Evolutionary conservation across 2,888 invertebrate species (phyloP), one percentile per base, ranked within the genome.

Genomic region (Stegophylla sp.): DNA sequence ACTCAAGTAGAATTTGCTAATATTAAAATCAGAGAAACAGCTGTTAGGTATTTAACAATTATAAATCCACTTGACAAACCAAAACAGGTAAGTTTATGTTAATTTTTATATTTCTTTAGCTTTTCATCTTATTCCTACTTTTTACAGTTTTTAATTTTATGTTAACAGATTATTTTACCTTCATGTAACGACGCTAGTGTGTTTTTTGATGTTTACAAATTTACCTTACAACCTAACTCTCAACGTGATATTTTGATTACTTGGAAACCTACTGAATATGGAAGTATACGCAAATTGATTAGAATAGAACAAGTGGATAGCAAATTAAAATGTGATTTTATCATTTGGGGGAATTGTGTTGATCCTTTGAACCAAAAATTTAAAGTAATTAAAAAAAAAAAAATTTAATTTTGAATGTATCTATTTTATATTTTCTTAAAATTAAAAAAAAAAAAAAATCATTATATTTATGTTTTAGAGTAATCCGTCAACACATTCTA

Each of bases 1-100:
- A 72, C 64, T 51, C 76, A 82, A 64, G 28, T 82, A 56, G 76
- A 77, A 67, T 82, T 82, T 64, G 3, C 23, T n/a, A 61, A 82
- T 15, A 28, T 82, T 28, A 79, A 28, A 64, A 56, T 82, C 69
- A 77, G 71, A 72, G 71, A 82, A 20, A 53, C 34, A 45, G 77
- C 82, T 7, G 45, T 77, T 17, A 63, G 71, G 67, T 63, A 15
- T 56, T 28, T 82, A 15, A 82, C 76, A 53, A 43, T 82, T 61
- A 28, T 63, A 41, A 82, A 82, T n/a, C 79, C 72, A 63, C 45
- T 56, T 72, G 71, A 82, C n/a, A 67, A 82, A 61, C 41, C 71
- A 15, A 63, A 41, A 71, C 41, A 72, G 59, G 82, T 82, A n/a
- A n/a, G n/a, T n/a, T n/a, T n/a, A n/a, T n/a, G n/a, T n/a, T n/a